Evolutionary conservation across 2,888 invertebrate genomes (phyloP), one percentile per base, ranked within the genome.

Genomic region (Hoplodrina blanda): DNA sequence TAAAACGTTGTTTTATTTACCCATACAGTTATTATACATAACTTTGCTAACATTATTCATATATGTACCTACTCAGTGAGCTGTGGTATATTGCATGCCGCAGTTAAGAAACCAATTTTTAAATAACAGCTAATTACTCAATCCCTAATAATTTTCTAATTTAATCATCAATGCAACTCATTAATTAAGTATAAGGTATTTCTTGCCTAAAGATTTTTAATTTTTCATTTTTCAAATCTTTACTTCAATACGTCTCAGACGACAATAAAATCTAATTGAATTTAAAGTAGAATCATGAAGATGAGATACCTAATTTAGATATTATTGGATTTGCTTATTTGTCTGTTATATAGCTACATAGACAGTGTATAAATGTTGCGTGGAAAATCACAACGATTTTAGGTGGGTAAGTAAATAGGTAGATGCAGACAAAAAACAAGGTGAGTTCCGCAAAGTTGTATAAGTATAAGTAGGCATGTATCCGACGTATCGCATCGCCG

Each of bases 41-140:
- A 11, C 11, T 60, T 64, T 59, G 46, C 19, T 46, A 65, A 46
- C 65, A 65, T 80, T 74, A 75, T 75, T 52, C 7, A 65, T 65
- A 53, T 46, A 46, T 46, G 44, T 17, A 11, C 17, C 15, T 46
- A 60, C 30, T 25, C 55, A 56, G 33, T 64, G 50, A 37, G 25
- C 62, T 59, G 79, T 73, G 10, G 20, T 78, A n/a, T 44, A 54
- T 73, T 33, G 79, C 73, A 55, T 73, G 54, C 20, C 8, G 15
- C 30, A 25, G 44, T n/a, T 46, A 15, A 25, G 2, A 6, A 37
- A 55, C 49, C 0, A 30, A 19, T 41, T 33, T 2, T 52, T 56
- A 33, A 4, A 15, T 56, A 52, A 70, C 11, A 52, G 19, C 17
- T 15, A 75, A 54, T 75, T 57, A 50, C 13, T 7, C 33, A 76